Conservation (phyloP, 2,797 vertebrate species). For the Pitangus sulphuratus region DNA sequence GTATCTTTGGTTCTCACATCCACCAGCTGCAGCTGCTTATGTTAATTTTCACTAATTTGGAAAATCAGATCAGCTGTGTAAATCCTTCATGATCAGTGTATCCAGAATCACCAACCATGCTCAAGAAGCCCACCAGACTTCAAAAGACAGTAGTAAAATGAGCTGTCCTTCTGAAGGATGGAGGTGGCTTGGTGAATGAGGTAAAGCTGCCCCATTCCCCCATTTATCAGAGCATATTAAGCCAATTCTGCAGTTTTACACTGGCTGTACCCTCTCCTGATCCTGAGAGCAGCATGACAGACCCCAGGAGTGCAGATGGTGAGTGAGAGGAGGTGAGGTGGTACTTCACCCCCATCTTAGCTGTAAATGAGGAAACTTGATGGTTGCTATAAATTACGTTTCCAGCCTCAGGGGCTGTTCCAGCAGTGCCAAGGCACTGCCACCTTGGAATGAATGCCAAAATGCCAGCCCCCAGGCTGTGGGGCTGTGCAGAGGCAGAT, state of each 20-base stretch:
- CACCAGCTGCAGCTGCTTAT: background rate
- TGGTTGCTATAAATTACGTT: fast-evolving
- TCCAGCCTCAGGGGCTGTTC: background rate
- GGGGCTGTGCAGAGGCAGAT: background rate
- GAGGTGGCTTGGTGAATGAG: background rate
- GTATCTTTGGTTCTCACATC: background rate
- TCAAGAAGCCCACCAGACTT: background rate
- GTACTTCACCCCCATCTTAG: background rate
- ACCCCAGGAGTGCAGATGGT: background rate
- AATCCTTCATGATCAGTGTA: background rate
- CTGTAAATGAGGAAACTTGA: background rate
- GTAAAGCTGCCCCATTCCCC: background rate
- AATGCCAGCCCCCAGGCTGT: background rate
- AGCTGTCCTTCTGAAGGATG: background rate
- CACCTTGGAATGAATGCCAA: background rate
- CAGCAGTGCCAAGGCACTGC: background rate
- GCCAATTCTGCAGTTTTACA: background rate
- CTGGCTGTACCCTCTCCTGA: background rate
- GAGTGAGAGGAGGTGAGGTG: fast-evolving
- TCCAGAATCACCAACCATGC: background rate
- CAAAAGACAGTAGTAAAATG: background rate
- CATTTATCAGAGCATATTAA: background rate
- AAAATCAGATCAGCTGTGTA: background rate
- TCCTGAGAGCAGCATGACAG: background rate
- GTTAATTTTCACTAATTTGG: background rate